Base-by-base conservation (phyloP, 2,797 vertebrate genomes). In the Prunella strophiata region DNA sequence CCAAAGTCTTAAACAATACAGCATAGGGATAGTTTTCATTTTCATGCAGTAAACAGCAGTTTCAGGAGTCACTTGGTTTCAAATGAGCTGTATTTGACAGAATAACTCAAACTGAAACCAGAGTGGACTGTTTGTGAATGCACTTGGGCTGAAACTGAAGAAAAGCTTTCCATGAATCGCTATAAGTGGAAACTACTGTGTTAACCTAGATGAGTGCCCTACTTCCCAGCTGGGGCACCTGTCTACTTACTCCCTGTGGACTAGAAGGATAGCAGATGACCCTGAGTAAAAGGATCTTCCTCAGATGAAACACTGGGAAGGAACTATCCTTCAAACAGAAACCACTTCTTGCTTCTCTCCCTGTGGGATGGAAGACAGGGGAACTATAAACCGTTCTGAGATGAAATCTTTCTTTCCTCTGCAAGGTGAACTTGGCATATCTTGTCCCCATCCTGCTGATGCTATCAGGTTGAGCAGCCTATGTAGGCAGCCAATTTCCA, bases 131-230 rank as follows among this genome's bases (percentile, higher is more conserved):
- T 86, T 92, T 88, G 82, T 84, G 79, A 85, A 66, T 80, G 70
- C 18, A 29, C 55, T 95, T 57, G 85, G 91, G 83, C 68, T 96
- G 92, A 97, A 93, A 91, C 89, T n/a, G 80, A 95, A 94, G 92
- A 93, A 91, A 61, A 82, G 76, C 94, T 94, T 94, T 96, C 94
- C 94, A 95, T 91, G 92, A 96, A 92, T 75, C 0, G 25, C 66
- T 75, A 5, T 54, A 73, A 88, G 74, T 3, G 4, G 92, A 94
- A 94, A 76, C 78, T 70, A 26, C 59, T 57, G 38, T 17, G 70
- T 63, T 91, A 86, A 93, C 85, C 82, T 47, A 93, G 79, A 78
- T 84, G 85, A 43, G 73, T 84, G 92, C 42, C 74, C 85, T 66
- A 43, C 80, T 96, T 94, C 77, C 52, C 34, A 27, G 51, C 29